Percentiles rank a stretch among this genome's conserved stretches.
These are phyloP conservation scores for Dione juno DNA, from an alignment of 2,888 invertebrate species.

Conservation along the genomic window DNA sequence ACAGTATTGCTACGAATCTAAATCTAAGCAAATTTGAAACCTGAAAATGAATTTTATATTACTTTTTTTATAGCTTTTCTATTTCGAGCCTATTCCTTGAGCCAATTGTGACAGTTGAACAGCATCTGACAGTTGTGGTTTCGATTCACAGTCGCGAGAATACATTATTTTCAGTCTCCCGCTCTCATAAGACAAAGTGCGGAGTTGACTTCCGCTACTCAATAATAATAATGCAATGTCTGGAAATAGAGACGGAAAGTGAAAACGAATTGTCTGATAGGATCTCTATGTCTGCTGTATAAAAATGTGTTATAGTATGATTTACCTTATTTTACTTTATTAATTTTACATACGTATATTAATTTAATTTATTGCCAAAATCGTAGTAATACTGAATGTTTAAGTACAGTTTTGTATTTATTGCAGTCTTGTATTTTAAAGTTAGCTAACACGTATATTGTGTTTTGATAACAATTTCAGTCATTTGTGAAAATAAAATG, in stretches of 20 bases:
- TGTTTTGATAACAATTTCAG: conserved; percentile 82
- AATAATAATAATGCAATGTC: no score
- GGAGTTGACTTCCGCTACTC: no score
- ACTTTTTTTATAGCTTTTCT: no score
- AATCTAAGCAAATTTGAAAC: neutral
- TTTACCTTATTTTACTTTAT: neutral
- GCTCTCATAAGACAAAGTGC: no score
- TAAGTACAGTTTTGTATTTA: conserved; percentile 50
- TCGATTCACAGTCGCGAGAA: no score
- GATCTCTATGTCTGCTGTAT: neutral
- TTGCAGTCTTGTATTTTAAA: conserved; percentile 76
- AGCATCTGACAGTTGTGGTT: no score
- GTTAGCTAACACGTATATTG: conserved; percentile 79
- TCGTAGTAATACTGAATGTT: conserved; percentile 40
- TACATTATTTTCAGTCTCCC: no score
- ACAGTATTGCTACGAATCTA: conserved; percentile 51
- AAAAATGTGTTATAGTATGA: neutral
- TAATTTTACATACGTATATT: neutral
- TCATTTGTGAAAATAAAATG: conserved; percentile 80
- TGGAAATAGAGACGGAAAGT: no score
- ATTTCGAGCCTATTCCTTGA: no score
- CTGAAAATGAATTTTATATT: no score
- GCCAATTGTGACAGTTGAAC: no score
- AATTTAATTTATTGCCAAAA: neutral
- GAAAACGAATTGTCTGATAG: no score